Percentiles rank a stretch among this genome's conserved stretches.
Conservation (phyloP, 2,797 vertebrate species). For the Bucorvus abyssinicus region DNA sequence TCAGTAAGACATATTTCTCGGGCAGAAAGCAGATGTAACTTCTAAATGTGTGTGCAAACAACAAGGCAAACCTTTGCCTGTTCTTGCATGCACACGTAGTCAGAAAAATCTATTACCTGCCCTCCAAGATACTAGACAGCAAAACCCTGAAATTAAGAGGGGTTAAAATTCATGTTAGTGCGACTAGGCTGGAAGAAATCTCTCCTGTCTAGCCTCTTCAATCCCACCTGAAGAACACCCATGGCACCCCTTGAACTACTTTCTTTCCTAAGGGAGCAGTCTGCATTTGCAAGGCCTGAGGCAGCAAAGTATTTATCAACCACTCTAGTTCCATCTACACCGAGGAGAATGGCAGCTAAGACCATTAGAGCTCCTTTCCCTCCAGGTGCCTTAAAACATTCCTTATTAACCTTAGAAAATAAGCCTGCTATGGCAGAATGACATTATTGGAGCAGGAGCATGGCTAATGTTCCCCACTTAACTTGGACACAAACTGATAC, state of each 20-base stretch:
- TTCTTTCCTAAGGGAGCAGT: not conserved
- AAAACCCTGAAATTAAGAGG: not conserved
- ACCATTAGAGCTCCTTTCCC: constrained; percentile 35
- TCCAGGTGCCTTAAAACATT: constrained; percentile 25
- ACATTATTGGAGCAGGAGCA: constrained; percentile 32
- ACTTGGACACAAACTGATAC: not conserved
- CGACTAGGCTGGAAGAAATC: not conserved
- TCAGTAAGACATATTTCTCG: not conserved
- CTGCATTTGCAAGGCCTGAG: not conserved
- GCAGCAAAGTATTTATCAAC: not conserved
- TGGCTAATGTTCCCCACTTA: constrained; percentile 36
- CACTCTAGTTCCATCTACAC: not conserved
- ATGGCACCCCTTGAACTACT: not conserved
- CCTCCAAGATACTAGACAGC: not conserved
- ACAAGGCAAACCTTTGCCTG: not conserved
- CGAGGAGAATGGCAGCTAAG: constrained; percentile 25
- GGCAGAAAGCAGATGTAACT: not conserved
- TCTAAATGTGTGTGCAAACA: not conserved
- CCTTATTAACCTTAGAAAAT: constrained; percentile 58
- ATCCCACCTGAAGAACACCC: not conserved
- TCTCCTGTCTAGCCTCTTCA: not conserved
- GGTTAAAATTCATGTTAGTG: not conserved
- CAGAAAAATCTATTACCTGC: not conserved
- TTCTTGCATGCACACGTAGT: accelerated
- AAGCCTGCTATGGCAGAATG: constrained; percentile 32